Conservation (phyloP, 2,888 invertebrate species). For the Prenolepis imparis region DNA sequence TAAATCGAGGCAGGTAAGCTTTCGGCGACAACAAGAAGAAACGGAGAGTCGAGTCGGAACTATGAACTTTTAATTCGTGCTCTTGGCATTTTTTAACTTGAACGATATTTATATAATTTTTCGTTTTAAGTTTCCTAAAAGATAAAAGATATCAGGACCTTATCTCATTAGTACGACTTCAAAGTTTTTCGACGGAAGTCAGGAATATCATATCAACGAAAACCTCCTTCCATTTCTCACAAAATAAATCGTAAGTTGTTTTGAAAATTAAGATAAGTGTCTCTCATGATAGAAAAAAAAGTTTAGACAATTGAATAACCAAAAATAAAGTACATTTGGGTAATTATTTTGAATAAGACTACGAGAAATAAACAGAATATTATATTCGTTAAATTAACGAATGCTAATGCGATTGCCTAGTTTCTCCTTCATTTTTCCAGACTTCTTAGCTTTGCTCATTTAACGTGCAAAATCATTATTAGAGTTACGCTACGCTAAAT, state of each 20-base stretch:
- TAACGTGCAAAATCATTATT: background rate
- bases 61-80: background rate
- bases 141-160: too few relatives aligned
- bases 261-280: background rate
- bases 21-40: background rate
- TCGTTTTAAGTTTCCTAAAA: too few relatives aligned
- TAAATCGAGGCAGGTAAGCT: constrained; percentile 15
- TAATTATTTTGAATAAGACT: background rate
- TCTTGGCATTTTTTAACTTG: background rate
- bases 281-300: background rate
- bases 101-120: too few relatives aligned
- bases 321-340: background rate
- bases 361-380: background rate
- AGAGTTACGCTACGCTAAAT: background rate
- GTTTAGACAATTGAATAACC: background rate
- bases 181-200: background rate
- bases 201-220: background rate
- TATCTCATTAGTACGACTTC: too few relatives aligned
- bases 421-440: background rate
- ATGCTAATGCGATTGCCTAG: background rate
- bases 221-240: background rate
- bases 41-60: background rate
- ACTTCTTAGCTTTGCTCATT: constrained; percentile 21
- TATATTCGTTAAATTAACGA: background rate
- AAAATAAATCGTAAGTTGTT: background rate